A percentile compares a stretch with the other conserved stretches of the same genome.
These are phyloP conservation scores for Campylorhamphus procurvoides DNA, from an alignment of 2,113 vertebrate genomes.

Conservation along the genomic window DNA sequence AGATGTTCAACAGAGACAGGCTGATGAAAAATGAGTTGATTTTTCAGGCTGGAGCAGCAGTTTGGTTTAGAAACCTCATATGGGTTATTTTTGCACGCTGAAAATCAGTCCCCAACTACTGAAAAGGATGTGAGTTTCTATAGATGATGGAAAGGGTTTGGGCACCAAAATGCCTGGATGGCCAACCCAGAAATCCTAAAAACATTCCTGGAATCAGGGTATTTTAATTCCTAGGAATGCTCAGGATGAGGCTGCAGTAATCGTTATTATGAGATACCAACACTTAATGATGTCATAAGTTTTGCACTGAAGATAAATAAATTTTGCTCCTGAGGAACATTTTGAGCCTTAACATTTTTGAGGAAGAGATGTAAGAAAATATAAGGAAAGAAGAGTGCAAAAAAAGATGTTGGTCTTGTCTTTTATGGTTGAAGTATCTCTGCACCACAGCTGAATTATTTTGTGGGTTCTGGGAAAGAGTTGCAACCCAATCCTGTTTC, in stretches of 20 bases:
- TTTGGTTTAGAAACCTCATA: not conserved
- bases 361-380: not conserved
- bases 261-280: rapidly evolving
- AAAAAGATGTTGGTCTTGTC: not conserved
- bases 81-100: not conserved
- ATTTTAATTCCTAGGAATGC: not conserved
- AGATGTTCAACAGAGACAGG: not conserved
- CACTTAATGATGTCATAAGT: not conserved
- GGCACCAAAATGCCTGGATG: not conserved
- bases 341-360: not conserved
- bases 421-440: not conserved
- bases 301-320: rapidly evolving
- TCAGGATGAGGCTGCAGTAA: not conserved
- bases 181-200: not conserved
- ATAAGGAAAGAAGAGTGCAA: not conserved
- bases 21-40: not conserved
- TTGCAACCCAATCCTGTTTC: not conserved
- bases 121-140: not conserved
- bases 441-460: not conserved
- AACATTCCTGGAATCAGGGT: not conserved
- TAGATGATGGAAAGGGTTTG: not conserved
- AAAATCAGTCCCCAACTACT: not conserved
- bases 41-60: not conserved
- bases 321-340: not conserved
- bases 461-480: not conserved